Evolutionary conservation across 2,797 vertebrate genomes (phyloP).

Genomic region (Mus caroli): DNA sequence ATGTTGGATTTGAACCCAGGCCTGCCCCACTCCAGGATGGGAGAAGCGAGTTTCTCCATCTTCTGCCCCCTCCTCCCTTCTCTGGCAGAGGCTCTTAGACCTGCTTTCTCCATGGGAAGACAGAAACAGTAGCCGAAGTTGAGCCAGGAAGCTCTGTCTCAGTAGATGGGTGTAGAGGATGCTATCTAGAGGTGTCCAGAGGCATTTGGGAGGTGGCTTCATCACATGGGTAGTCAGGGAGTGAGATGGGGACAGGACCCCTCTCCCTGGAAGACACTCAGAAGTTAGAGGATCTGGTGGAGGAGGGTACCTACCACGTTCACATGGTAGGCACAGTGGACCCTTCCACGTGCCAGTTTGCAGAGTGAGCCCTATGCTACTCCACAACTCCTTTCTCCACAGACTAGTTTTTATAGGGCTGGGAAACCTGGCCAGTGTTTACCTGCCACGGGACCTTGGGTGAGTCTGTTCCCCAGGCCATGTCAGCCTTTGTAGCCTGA

Average conservation of each 20-base stretch:
- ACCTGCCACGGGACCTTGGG: slow-evolving; percentile 22
- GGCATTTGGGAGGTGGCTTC: neutral
- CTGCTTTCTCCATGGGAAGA: neutral
- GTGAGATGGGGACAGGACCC: neutral
- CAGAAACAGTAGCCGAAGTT: too few species aligned
- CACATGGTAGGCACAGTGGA: neutral
- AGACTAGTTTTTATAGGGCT: neutral
- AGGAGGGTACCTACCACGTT: neutral
- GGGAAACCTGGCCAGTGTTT: neutral
- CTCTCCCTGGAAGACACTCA: neutral
- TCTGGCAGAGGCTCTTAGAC: too few species aligned
- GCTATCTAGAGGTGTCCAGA: neutral
- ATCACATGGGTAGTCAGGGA: neutral
- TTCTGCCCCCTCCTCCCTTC: neutral
- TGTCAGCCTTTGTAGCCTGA: neutral
- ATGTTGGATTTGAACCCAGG: neutral
- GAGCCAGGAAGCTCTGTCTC: neutral
- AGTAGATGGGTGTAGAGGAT: neutral
- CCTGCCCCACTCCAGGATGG: neutral
- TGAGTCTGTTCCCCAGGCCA: slow-evolving; percentile 27
- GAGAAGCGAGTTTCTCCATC: neutral
- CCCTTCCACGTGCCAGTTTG: neutral
- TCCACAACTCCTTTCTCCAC: neutral
- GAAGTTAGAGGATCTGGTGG: neutral
- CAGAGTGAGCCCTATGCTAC: neutral